Base-by-base conservation (phyloP, 2,888 invertebrate species). In the Thecophora atra region DNA sequence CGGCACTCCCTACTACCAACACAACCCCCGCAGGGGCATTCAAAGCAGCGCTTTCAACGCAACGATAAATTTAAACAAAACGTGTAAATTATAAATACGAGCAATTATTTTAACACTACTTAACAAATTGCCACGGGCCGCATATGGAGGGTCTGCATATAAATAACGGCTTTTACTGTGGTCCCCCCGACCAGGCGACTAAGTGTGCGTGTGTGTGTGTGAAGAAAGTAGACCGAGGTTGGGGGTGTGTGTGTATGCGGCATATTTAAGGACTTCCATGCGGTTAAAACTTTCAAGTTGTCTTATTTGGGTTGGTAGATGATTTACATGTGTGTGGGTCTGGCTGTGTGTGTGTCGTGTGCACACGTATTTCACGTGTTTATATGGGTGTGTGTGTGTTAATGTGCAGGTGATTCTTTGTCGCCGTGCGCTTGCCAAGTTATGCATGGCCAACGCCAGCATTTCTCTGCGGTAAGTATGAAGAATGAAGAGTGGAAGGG, bases 81-180 rank as follows among this genome's bases (percentile, higher is more conserved):
- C 85, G 86, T 86, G 84, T 86, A 86, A 86, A 85, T 86, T 86
- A 86, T 86, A 86, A 85, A 86, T 86, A 85, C 85, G 82, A 85
- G 85, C 86, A 86, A 86, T 86, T 86, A 86, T 86, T 86, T 86
- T 85, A 85, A 86, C 85, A 86, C 84, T 85, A 86, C 85, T 86
- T 86, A 86, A 86, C 86, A 86, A 86, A 86, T 86, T 86, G 86
- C 85, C 84, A 83, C 85, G 84, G 51, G 63, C 83, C 85, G 84
- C 86, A 85, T 85, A 85, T 85, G 85, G 82, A 82, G 74, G n/a
- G n/a, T n/a, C n/a, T n/a, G n/a, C n/a, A n/a, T 76, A 78, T 80
- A 79, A 79, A 80, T 76, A 73, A 74, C 76, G 74, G 72, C 72
- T 72, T 72, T 72, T 70, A 72, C 69, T 3, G 24, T 64, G 47